phyloP scores from a whole-genome alignment of 2,888 invertebrate species.

The Tenthredo distinguenda region DNA sequence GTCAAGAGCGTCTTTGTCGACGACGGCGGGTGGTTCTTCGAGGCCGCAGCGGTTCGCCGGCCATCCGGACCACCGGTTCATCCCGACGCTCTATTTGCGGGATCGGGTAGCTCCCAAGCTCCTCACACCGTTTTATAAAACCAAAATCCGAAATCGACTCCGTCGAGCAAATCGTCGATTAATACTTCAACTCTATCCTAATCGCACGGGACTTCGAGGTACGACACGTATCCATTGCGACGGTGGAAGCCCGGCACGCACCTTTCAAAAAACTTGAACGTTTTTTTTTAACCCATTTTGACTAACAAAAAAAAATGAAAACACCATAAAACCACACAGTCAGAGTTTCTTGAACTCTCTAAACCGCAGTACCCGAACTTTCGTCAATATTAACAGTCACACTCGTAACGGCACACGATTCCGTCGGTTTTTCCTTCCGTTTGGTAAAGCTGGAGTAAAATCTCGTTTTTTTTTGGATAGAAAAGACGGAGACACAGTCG shows the following conservation, averaged over 20 bases:
- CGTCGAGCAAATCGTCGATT: not conserved
- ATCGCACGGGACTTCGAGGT: not conserved
- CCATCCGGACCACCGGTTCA: conserved; percentile 69
- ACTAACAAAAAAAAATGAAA: not conserved
- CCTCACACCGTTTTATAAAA: not conserved
- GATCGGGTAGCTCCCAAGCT: not conserved
- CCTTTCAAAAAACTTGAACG: not conserved
- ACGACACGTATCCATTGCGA: conserved; percentile 9
- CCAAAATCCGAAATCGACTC: not conserved
- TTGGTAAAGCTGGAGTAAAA: not conserved
- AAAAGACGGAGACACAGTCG: not conserved
- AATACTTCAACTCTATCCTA: not conserved
- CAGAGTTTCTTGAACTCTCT: not conserved
- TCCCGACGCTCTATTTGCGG: conserved; percentile 50
- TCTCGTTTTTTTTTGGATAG: too few species aligned
- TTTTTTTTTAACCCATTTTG: conserved; percentile 1
- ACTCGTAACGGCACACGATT: not conserved
- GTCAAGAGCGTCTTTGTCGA: conserved; percentile 72
- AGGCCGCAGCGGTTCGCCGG: conserved; percentile 51
- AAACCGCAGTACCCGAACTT: not conserved
- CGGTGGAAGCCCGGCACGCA: not conserved
- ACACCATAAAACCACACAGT: conserved; percentile 10
- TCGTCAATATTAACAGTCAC: not conserved
- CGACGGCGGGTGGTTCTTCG: conserved; percentile 70
- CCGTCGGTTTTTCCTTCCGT: not conserved